Evolutionary conservation across 2,888 invertebrate species (phyloP).

Genomic region (Monoplex corrugatus): DNA sequence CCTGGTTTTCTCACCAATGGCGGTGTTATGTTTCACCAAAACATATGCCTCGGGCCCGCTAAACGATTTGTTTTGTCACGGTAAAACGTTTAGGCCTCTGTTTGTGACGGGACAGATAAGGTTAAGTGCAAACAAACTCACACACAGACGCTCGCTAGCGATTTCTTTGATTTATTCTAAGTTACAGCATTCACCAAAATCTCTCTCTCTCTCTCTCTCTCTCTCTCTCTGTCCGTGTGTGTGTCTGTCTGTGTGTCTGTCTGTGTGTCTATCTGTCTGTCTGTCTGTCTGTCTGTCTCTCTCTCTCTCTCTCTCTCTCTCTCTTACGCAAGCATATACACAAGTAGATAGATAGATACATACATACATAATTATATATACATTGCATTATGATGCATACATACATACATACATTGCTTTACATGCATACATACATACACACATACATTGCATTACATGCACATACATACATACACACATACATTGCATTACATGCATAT

Average conservation of each 20-base stretch:
- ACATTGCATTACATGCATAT: neutral
- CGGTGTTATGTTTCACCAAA: no score
- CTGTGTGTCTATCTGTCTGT: neutral
- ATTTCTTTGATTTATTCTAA: no score
- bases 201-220: neutral
- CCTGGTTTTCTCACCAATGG: no score
- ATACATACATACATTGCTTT: neutral
- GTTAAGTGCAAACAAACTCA: neutral
- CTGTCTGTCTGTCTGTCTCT: conserved; percentile 30
- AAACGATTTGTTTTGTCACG: no score
- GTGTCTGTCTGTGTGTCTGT: conserved; percentile 35
- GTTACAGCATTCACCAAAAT: no score
- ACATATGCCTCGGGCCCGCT: no score
- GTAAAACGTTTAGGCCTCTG: no score
- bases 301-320: no score
- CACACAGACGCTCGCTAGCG: neutral
- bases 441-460: neutral
- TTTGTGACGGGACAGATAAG: no score
- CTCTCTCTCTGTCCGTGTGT: conserved; percentile 40
- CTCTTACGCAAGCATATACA: no score
- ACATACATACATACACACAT: neutral
- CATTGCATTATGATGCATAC: neutral
- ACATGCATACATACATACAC: conserved; percentile 1
- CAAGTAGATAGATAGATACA: neutral
- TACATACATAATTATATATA: neutral